Conservation (phyloP, 2,113 vertebrate genomes). For the Jaculus jaculus region DNA sequence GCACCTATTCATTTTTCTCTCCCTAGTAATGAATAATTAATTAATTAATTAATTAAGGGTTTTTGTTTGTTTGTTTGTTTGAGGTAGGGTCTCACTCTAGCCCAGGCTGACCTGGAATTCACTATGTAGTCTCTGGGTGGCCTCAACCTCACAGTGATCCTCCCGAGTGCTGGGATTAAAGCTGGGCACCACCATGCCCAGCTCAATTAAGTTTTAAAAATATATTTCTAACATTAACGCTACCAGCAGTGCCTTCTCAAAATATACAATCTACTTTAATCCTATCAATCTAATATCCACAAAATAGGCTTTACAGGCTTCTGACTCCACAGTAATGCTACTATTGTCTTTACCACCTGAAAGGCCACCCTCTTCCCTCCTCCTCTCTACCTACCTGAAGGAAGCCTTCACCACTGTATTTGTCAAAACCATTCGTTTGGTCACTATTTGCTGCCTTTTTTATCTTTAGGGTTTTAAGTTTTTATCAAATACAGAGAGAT, state of each 20-base stretch:
- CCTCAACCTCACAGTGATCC: too few relatives aligned
- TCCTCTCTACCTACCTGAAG: conserved; percentile 75
- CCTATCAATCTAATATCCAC: neutral
- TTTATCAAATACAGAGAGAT: conserved; percentile 75
- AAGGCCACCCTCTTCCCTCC: conserved; percentile 67
- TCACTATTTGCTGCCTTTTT: conserved; percentile 72
- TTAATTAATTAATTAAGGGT: too few relatives aligned
- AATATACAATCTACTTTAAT: conserved; percentile 14
- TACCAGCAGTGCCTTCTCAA: conserved; percentile 17
- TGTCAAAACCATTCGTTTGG: conserved; percentile 71
- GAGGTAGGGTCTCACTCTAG: too few relatives aligned
- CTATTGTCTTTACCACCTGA: conserved; percentile 29
- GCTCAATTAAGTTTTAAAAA: too few relatives aligned
- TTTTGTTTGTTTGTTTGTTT: too few relatives aligned
- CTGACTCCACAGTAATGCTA: neutral
- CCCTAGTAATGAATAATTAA: too few relatives aligned
- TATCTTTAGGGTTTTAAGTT: conserved; percentile 70
- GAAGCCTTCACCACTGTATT: conserved; percentile 69
- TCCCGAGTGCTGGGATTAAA: too few relatives aligned
- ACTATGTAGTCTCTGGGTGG: too few relatives aligned
- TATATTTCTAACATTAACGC: neutral
- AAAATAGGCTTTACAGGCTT: neutral
- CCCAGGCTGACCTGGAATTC: too few relatives aligned
- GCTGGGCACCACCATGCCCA: too few relatives aligned
- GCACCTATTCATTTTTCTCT: too few relatives aligned